A percentile compares a stretch with the other conserved stretches of the same genome.
phyloP scores from a whole-genome alignment of 2,888 invertebrate species.

The Polydrusus pterygomalis region DNA sequence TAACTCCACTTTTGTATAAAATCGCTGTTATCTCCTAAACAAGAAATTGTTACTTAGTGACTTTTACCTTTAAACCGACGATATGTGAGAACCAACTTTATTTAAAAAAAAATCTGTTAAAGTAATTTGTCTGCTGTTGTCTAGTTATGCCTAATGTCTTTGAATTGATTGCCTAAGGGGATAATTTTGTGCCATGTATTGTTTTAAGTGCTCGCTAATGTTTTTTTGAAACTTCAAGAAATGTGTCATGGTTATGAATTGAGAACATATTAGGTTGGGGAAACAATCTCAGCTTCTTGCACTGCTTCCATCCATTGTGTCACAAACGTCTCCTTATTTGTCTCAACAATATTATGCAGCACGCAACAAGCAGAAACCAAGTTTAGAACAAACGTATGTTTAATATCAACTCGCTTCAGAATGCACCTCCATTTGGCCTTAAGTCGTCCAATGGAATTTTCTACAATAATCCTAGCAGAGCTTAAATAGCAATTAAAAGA shows the following conservation, averaged over 20 bases:
- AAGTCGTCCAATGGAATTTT: slow-evolving; percentile 62
- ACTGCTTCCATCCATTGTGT: slow-evolving; percentile 24
- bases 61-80: no score
- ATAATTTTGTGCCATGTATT: slow-evolving; percentile 7
- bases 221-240: slow-evolving; percentile 4
- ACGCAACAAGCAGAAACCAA: slow-evolving; percentile 58
- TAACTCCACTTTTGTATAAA: no score
- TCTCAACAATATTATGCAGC: slow-evolving; percentile 38
- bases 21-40: no score
- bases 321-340: slow-evolving; percentile 10
- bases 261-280: slow-evolving; percentile 12
- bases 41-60: no score
- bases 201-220: slow-evolving; percentile 8
- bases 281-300: slow-evolving; percentile 20
- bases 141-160: neutral
- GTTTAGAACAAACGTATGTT: slow-evolving; percentile 56
- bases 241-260: slow-evolving; percentile 12
- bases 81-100: no score
- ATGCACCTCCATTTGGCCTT: slow-evolving; percentile 61
- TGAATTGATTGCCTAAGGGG: slow-evolving; percentile 6
- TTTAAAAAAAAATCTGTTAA: no score
- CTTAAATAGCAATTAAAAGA: slow-evolving; percentile 20
- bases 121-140: no score
- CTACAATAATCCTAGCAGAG: slow-evolving; percentile 56
- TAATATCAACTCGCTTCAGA: slow-evolving; percentile 56